A percentile compares a stretch with the other conserved stretches of the same genome.
phyloP scores from a whole-genome alignment of 2,797 vertebrate genomes.

The Holocentrus rufus region DNA sequence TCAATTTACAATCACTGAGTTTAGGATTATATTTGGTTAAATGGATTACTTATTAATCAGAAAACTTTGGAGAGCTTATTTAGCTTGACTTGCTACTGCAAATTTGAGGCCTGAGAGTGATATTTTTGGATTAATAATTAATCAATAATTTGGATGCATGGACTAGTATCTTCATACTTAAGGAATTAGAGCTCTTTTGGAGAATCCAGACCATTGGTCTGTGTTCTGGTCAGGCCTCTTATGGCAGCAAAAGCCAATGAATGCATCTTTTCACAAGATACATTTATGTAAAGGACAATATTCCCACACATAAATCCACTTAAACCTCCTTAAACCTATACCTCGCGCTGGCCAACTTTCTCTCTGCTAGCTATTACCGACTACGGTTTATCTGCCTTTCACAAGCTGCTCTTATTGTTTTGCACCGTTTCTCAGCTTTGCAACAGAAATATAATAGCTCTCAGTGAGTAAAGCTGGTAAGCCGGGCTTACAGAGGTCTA shows the following conservation, averaged over 20 bases:
- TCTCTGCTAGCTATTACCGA: conserved; percentile 31
- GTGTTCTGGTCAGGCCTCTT: conserved; percentile 52
- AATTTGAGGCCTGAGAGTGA: conserved; percentile 50
- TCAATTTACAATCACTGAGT: conserved; percentile 44
- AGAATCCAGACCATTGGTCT: conserved; percentile 60
- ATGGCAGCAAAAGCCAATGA: conserved; percentile 38
- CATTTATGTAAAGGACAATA: conserved; percentile 65
- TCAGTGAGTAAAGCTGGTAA: conserved; percentile 33
- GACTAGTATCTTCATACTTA: no score
- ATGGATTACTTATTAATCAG: conserved; percentile 60
- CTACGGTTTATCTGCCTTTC: conserved; percentile 38
- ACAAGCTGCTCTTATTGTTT: conserved; percentile 28
- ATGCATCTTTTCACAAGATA: conserved; percentile 61
- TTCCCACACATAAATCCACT: conserved; percentile 66
- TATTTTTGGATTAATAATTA: conserved; percentile 55
- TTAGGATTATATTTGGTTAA: conserved; percentile 51
- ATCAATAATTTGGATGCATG: conserved; percentile 58
- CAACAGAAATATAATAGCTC: conserved; percentile 27
- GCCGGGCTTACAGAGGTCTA: conserved; percentile 18
- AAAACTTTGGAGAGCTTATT: conserved; percentile 56
- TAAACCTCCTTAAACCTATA: conserved; percentile 53
- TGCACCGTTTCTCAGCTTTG: conserved; percentile 35
- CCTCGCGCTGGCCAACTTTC: conserved; percentile 30
- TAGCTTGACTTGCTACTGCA: conserved; percentile 62
- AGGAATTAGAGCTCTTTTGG: conserved; percentile 59